Percentiles rank a stretch among this genome's conserved stretches.
Conservation (phyloP, 2,888 invertebrate species). For the Oscheius onirici region DNA sequence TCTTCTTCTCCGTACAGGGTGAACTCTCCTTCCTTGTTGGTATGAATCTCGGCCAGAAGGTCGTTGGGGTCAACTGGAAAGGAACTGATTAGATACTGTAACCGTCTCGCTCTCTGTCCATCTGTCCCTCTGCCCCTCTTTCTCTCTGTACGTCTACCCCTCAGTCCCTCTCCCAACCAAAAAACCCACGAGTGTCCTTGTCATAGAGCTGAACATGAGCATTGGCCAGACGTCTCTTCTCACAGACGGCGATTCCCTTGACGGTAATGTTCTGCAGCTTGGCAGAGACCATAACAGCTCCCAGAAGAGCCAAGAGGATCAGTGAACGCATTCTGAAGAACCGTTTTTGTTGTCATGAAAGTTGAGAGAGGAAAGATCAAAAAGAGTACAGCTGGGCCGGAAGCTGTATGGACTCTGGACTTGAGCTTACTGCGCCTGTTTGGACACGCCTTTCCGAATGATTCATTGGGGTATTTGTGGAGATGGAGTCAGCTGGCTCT, state of each 20-base stretch:
- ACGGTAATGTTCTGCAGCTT: slow-evolving; percentile 57
- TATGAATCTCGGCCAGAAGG: slow-evolving; percentile 52
- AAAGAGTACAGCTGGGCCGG: too few species aligned
- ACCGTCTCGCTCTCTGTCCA: too few species aligned
- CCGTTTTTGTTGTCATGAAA: background rate
- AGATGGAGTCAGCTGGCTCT: too few species aligned
- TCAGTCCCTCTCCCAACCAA: background rate
- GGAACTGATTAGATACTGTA: too few species aligned
- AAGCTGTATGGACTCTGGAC: too few species aligned
- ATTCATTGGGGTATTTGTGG: too few species aligned
- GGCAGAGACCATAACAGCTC: slow-evolving; percentile 37
- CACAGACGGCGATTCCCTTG: slow-evolving; percentile 57
- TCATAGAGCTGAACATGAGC: slow-evolving; percentile 55
- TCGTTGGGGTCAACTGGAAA: slow-evolving; percentile 61
- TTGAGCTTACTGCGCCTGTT: too few species aligned
- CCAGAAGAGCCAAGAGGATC: slow-evolving; percentile 29
- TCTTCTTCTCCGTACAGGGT: slow-evolving; percentile 57
- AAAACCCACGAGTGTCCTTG: slow-evolving; percentile 55
- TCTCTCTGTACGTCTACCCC: too few species aligned
- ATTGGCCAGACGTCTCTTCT: slow-evolving; percentile 55
- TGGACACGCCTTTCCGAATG: too few species aligned
- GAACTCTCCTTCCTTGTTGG: slow-evolving; percentile 60
- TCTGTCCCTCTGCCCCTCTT: background rate
- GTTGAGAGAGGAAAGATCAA: background rate
- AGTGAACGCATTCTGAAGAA: slow-evolving; percentile 22